phyloP scores from a whole-genome alignment of 2,888 invertebrate genomes.

The Agrotis ipsilon region DNA sequence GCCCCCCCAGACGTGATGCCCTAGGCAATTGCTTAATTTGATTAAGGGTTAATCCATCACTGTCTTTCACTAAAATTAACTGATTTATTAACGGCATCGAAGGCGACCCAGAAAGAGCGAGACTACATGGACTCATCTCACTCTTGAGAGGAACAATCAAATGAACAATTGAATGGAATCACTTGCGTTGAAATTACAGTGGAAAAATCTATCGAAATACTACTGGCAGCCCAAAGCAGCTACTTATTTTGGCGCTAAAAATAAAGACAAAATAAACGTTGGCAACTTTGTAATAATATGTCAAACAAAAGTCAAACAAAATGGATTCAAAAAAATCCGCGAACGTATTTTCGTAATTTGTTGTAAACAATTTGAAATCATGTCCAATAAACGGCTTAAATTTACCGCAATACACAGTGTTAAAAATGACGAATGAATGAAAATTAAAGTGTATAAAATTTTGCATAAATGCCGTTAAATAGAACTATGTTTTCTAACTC shows the following conservation, averaged over 20 bases:
- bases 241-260: not conserved
- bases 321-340: constrained; percentile 16
- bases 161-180: no score
- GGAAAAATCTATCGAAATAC: not conserved
- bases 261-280: constrained; percentile 9
- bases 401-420: not conserved
- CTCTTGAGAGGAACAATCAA: no score
- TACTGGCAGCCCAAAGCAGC: constrained; percentile 19
- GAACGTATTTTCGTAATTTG: constrained; percentile 7
- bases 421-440: constrained; percentile 5
- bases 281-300: constrained; percentile 8
- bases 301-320: constrained; percentile 32
- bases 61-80: no score
- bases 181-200: no score
- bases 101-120: no score
- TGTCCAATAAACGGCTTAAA: constrained; percentile 11
- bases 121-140: no score
- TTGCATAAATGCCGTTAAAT: not conserved
- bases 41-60: no score
- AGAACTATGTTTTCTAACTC: constrained; percentile 1
- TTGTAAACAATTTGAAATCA: constrained; percentile 33
- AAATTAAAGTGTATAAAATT: not conserved
- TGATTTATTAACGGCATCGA: no score
- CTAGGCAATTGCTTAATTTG: no score
- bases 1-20: no score